Base-by-base conservation (phyloP, 2,797 vertebrate species). In the Distichodus sexfasciatus region DNA sequence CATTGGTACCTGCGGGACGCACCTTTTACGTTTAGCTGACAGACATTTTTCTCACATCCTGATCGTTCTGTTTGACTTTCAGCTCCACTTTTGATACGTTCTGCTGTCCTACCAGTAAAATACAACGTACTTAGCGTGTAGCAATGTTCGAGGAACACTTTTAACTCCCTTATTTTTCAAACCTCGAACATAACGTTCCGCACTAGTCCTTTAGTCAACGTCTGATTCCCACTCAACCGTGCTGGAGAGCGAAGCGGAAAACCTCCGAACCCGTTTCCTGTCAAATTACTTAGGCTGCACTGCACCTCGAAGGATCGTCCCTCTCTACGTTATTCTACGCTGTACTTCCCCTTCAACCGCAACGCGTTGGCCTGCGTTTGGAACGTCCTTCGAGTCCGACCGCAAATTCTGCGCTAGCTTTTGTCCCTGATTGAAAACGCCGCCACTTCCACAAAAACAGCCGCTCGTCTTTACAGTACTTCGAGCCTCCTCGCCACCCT, bases 381-480 rank as follows among this genome's bases (percentile, higher is more conserved):
- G 12, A 46, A 5, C 40, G 46, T 60, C 33, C 41, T 24, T 57
- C 38, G 26, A 17, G 24, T 40, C 38, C 33, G 3, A 38, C 14
- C 8, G 31, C 24, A 3, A 50, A 28, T 33, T 28, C 51, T 17
- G 60, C 21, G 35, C 51, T 15, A 47, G 59, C 28, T 8, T 57
- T 61, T 61, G 53, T 70, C 48, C 68, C 68, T 70, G 68, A 62
- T 36, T 55, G n/a, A 70, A 70, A 36, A 44, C 40, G 10, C 15
- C n/a, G 55, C 24, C 21, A 38, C 33, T 35, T 38, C 54, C 31
- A 28, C 31, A 44, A 26, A 44, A 4, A 61, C 15, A 26, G 17
- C 7, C 9, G 3, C 6, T 41, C 24, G 29, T 11, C 17, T 6
- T 31, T 41, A 29, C 23, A 12, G 40, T 43, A 17, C 35, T 38